Conservation (phyloP, 2,797 vertebrate species). For the Fistularia tabacaria region DNA sequence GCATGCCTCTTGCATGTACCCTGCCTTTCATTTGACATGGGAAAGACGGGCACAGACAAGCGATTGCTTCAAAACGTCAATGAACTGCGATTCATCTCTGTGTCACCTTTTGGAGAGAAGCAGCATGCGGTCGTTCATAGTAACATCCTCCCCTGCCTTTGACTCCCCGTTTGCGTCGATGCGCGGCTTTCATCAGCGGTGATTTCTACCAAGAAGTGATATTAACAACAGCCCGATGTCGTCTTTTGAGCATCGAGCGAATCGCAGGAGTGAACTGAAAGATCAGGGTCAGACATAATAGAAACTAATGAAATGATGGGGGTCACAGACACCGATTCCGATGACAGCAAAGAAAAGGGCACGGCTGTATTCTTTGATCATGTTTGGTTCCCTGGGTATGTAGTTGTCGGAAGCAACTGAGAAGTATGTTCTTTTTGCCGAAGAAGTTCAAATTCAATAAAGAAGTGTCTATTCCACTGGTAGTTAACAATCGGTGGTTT, state of each 20-base stretch:
- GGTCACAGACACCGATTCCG: conserved; percentile 33
- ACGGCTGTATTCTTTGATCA: too few relatives aligned
- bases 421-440: too few relatives aligned
- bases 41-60: conserved; percentile 43
- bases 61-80: conserved; percentile 70
- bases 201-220: conserved; percentile 5
- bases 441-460: too few relatives aligned
- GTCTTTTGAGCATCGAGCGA: too few relatives aligned
- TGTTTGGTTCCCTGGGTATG: too few relatives aligned
- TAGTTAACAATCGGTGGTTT: too few relatives aligned
- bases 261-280: conserved; percentile 21
- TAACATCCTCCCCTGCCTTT: conserved; percentile 32
- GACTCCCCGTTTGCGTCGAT: conserved; percentile 26
- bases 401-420: too few relatives aligned
- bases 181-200: conserved; percentile 1
- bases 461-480: too few relatives aligned
- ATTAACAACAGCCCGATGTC: background rate
- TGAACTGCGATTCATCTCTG: conserved; percentile 62
- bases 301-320: conserved; percentile 20
- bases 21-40: conserved; percentile 26
- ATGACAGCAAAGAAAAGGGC: background rate
- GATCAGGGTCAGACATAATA: too few relatives aligned
- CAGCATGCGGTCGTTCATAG: conserved; percentile 28
- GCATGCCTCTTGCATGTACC: conserved; percentile 30
- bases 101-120: too few relatives aligned